Base-by-base conservation (phyloP, 2,888 invertebrate species). In the Octonoba sinensis region DNA sequence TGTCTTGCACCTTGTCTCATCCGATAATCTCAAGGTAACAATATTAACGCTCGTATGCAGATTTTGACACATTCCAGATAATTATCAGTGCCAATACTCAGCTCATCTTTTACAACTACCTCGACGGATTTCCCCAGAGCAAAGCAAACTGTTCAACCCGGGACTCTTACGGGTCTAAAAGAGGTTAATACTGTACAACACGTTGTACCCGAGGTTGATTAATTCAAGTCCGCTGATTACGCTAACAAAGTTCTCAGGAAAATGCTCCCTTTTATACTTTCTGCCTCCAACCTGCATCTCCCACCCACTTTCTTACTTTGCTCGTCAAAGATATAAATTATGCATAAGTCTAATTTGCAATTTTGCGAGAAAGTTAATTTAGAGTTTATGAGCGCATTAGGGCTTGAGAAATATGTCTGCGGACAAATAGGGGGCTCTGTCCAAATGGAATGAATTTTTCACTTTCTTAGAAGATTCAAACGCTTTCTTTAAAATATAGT, bases 321-420 rank as follows among this genome's bases (percentile, higher is more conserved):
- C 77, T 77, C 71, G 71, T 65, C 71, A 64, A 73, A 79, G 54
- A 18, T 47, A 79, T 79, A 69, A 79, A 79, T 79, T 79, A 79
- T 79, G 73, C 79, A 79, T 79, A 79, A 79, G 79, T 60, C 67
- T 73, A 79, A 79, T 79, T 73, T 73, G 79, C 73, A 79, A 79
- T 79, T 79, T 79, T 79, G 73, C 59, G 79, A 79, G 79, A 79
- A 73, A 79, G 73, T 79, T 79, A 79, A 79, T 79, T 79, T 73
- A 62, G 79, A 73, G 79, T 79, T 79, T 73, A 79, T 79, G 79
- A 73, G 67, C 44, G 69, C 67, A 79, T 73, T 69, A 67, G 62
- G 20, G 79, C 49, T 46, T 18, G 67, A 54, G 73, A 71, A 76
- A 71, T 77, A 71, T 77, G 77, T 70, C 71, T 71, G 47, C 64